Evolutionary conservation across 2,888 invertebrate species (phyloP).

Genomic region (Stenodema calcarata): DNA sequence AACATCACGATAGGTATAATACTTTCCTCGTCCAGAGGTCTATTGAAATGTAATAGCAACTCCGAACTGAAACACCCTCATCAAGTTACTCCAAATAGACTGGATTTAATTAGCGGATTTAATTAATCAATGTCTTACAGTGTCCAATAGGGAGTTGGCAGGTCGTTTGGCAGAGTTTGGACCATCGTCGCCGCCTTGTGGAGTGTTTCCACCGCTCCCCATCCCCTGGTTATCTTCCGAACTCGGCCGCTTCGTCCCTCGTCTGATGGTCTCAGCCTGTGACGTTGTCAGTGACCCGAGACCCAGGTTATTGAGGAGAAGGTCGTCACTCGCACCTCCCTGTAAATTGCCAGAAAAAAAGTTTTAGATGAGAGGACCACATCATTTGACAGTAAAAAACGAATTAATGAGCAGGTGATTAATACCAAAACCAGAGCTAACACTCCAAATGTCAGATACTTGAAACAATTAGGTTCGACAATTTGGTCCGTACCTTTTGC

Average conservation of each 20-base stretch:
- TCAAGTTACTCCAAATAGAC: too few species aligned
- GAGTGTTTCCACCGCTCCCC: slow-evolving; percentile 25
- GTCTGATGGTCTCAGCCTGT: slow-evolving; percentile 61
- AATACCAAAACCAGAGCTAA: too few species aligned
- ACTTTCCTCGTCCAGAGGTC: too few species aligned
- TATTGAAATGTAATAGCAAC: too few species aligned
- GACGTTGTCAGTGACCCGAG: slow-evolving; percentile 51
- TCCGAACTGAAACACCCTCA: too few species aligned
- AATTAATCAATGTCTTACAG: slow-evolving; percentile 21
- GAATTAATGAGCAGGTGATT: too few species aligned
- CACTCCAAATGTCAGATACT: too few species aligned
- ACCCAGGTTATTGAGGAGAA: slow-evolving; percentile 54
- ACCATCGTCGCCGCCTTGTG: slow-evolving; percentile 36
- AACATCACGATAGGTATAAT: too few species aligned
- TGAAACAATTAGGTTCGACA: too few species aligned
- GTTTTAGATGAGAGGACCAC: not conserved
- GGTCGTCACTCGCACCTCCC: slow-evolving; percentile 50
- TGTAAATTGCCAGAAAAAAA: not conserved
- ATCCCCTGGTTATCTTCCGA: slow-evolving; percentile 50
- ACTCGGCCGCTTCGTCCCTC: slow-evolving; percentile 64
- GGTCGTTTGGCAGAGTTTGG: slow-evolving; percentile 47
- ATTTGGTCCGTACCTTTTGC: slow-evolving; percentile 29
- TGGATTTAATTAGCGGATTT: too few species aligned
- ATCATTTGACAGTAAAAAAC: too few species aligned
- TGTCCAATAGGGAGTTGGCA: slow-evolving; percentile 22